These are phyloP conservation scores for Chrysomela aeneicollis DNA, from an alignment of 2,888 invertebrate genomes.

Conservation along the genomic window DNA sequence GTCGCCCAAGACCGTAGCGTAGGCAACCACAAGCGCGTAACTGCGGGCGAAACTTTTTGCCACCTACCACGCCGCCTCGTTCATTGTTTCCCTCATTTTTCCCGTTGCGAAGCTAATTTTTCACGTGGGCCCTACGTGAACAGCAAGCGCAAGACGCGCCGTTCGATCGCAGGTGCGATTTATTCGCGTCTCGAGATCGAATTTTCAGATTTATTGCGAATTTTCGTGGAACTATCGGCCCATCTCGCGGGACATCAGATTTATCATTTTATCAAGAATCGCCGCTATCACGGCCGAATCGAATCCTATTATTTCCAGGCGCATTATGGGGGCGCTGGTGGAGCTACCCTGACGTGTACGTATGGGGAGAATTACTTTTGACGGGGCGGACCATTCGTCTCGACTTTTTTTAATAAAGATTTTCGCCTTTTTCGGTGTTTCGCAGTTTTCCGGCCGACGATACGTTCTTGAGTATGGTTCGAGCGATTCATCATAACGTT, in stretches of 20 bases:
- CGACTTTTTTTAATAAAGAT: conserved; percentile 39
- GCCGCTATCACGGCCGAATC: conserved; percentile 54
- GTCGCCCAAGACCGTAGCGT: too few relatives aligned
- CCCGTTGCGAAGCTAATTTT: conserved; percentile 16
- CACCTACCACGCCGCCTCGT: too few relatives aligned
- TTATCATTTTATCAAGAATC: conserved; percentile 60
- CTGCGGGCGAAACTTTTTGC: too few relatives aligned
- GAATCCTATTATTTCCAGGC: conserved; percentile 57
- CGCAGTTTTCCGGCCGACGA: background rate
- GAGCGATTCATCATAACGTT: background rate
- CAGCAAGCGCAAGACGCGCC: conserved; percentile 21
- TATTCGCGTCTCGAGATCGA: conserved; percentile 62
- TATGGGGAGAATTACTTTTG: conserved; percentile 39
- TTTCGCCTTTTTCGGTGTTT: conserved; percentile 18
- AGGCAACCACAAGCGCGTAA: too few relatives aligned
- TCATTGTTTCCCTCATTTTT: background rate
- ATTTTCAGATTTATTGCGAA: conserved; percentile 61
- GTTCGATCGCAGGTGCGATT: conserved; percentile 61
- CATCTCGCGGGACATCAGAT: conserved; percentile 57
- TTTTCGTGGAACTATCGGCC: conserved; percentile 61
- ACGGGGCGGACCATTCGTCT: conserved; percentile 30
- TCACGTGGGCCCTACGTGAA: conserved; percentile 14
- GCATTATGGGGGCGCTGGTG: conserved; percentile 46
- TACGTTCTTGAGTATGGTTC: background rate
- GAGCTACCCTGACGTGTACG: conserved; percentile 40